Percentiles rank a stretch among this genome's conserved stretches.
phyloP scores from a whole-genome alignment of 2,888 invertebrate species.

The Alviniconcha strummeri region DNA sequence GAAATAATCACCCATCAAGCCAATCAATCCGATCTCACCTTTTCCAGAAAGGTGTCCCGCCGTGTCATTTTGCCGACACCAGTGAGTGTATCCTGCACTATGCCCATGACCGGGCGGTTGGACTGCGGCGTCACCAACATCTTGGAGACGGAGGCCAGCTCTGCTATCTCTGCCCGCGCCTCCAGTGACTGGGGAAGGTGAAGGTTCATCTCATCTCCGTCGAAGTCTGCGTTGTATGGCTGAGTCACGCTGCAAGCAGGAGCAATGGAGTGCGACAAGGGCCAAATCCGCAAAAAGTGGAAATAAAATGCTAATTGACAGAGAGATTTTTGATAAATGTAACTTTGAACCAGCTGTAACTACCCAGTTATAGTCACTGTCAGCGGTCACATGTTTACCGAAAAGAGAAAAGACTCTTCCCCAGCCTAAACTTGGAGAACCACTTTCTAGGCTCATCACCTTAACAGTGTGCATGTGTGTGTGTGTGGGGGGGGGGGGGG shows the following conservation, averaged over 20 bases:
- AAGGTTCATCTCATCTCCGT: slow-evolving; percentile 99
- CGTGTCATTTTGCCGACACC: slow-evolving; percentile 99
- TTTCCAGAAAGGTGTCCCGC: slow-evolving; percentile 96
- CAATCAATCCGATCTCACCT: slow-evolving; percentile 73
- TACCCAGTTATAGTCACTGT: too few relatives aligned
- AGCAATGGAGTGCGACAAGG: too few relatives aligned
- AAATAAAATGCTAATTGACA: too few relatives aligned
- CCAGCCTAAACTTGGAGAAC: too few relatives aligned
- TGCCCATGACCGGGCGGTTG: slow-evolving; percentile 99
- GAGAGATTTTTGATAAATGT: too few relatives aligned
- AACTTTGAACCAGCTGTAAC: too few relatives aligned
- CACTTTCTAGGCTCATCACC: too few relatives aligned
- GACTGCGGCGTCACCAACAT: slow-evolving; percentile 99
- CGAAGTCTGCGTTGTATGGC: slow-evolving; percentile 99
- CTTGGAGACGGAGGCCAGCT: slow-evolving; percentile 96
- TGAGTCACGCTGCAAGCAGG: slow-evolving; percentile 87
- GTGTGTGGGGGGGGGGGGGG: neutral
- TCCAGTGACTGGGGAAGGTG: slow-evolving; percentile 99
- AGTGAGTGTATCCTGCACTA: slow-evolving; percentile 97
- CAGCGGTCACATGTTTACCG: too few relatives aligned
- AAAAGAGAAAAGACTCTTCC: too few relatives aligned
- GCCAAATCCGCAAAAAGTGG: too few relatives aligned
- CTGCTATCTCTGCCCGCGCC: slow-evolving; percentile 97
- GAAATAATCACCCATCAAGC: too few relatives aligned
- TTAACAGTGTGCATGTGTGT: neutral